These are phyloP conservation scores for Saccostrea cuccullata DNA, from an alignment of 1,140 invertebrate species.

Conservation along the genomic window DNA sequence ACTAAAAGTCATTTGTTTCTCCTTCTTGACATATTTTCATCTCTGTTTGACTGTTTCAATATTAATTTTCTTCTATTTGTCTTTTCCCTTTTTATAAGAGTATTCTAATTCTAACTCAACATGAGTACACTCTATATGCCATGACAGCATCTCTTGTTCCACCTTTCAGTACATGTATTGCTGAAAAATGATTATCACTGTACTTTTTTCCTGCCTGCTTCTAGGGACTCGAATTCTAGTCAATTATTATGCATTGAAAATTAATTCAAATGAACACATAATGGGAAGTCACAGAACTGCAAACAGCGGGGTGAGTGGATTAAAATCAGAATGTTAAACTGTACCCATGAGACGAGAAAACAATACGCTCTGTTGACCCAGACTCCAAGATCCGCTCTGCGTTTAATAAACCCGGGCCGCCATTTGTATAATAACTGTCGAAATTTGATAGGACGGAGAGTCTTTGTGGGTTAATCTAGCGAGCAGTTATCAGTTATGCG, in stretches of 20 bases:
- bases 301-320: constrained; percentile 9
- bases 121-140: no score
- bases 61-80: no score
- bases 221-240: neutral
- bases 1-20: no score
- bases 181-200: neutral
- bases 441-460: neutral
- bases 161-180: neutral
- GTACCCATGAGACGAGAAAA: neutral
- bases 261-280: constrained; percentile 21
- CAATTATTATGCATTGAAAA: constrained; percentile 16
- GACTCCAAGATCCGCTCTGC: neutral
- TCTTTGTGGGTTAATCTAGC: constrained; percentile 23
- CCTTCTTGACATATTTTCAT: no score
- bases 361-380: constrained; percentile 26
- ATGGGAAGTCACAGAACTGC: neutral
- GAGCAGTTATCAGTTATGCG: constrained; percentile 5
- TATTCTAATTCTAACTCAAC: no score
- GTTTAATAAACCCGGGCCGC: neutral
- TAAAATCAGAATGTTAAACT: neutral
- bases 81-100: no score
- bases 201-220: neutral
- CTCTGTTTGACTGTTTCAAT: no score
- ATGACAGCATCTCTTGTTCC: no score
- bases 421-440: constrained; percentile 27